Percentiles rank a stretch among this genome's conserved stretches.
phyloP scores from a whole-genome alignment of 30 jellyfish, hydroid and myxozoan genomes.

The Mastigias papua region DNA sequence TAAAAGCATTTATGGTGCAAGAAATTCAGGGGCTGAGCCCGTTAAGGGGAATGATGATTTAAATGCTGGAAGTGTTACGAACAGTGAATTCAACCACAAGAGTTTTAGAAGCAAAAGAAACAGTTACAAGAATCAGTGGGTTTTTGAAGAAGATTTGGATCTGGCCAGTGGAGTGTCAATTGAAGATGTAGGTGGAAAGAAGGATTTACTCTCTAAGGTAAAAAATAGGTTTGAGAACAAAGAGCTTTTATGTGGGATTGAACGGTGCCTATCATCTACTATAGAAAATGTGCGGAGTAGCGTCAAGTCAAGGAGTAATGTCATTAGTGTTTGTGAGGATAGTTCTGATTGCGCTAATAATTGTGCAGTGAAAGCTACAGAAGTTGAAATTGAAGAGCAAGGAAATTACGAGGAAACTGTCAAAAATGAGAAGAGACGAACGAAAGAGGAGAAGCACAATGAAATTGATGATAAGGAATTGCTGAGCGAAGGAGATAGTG shows the following conservation, averaged over 20 bases:
- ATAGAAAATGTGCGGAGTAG: neutral
- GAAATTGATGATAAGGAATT: neutral
- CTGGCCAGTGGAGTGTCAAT: neutral
- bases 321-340: too few relatives aligned
- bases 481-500: neutral
- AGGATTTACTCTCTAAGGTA: neutral
- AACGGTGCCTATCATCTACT: neutral
- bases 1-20: conserved; percentile 17
- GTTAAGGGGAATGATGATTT: neutral
- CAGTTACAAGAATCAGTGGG: neutral
- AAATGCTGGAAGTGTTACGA: neutral
- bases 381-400: neutral
- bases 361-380: too few relatives aligned
- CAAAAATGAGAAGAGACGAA: neutral
- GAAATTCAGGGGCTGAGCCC: neutral
- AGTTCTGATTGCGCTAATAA: too few relatives aligned
- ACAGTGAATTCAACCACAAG: neutral
- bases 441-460: neutral
- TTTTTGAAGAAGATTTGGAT: neutral
- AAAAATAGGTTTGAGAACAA: too few relatives aligned
- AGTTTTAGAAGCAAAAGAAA: neutral
- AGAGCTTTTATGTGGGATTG: neutral
- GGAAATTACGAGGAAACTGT: neutral
- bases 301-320: neutral
- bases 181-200: neutral